A percentile compares a stretch with the other conserved stretches of the same genome.
Evolutionary conservation across 2,888 invertebrate species (phyloP).

Genomic region (Cybosia mesomella): DNA sequence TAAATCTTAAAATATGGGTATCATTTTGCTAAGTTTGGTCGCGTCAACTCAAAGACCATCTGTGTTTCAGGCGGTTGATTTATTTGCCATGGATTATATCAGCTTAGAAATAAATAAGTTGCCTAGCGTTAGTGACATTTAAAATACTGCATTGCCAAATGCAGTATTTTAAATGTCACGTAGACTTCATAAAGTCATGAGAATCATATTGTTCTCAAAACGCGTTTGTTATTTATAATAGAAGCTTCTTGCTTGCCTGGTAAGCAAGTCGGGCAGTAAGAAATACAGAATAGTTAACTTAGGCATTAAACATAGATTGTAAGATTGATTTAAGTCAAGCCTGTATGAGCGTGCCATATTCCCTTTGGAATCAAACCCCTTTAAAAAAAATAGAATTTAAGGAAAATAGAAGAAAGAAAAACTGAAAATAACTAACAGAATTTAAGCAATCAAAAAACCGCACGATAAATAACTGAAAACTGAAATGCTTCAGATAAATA

Average conservation of each 20-base stretch:
- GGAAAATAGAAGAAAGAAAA: too few relatives aligned
- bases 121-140: neutral
- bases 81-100: too few relatives aligned
- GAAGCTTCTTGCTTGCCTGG: neutral
- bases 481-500: too few relatives aligned
- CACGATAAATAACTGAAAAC: too few relatives aligned
- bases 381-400: too few relatives aligned
- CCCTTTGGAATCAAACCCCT: too few relatives aligned
- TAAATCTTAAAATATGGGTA: too few relatives aligned
- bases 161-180: neutral
- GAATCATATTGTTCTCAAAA: neutral
- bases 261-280: neutral
- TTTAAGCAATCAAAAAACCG: too few relatives aligned
- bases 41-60: neutral
- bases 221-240: neutral
- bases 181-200: neutral
- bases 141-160: too few relatives aligned
- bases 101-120: neutral
- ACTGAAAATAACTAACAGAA: too few relatives aligned
- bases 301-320: neutral
- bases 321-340: too few relatives aligned
- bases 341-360: too few relatives aligned
- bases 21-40: neutral
- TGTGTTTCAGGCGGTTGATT: neutral
- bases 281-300: neutral